Evolutionary conservation across 1,140 invertebrate genomes (phyloP).

Genomic region (Neuroterus valhalla): DNA sequence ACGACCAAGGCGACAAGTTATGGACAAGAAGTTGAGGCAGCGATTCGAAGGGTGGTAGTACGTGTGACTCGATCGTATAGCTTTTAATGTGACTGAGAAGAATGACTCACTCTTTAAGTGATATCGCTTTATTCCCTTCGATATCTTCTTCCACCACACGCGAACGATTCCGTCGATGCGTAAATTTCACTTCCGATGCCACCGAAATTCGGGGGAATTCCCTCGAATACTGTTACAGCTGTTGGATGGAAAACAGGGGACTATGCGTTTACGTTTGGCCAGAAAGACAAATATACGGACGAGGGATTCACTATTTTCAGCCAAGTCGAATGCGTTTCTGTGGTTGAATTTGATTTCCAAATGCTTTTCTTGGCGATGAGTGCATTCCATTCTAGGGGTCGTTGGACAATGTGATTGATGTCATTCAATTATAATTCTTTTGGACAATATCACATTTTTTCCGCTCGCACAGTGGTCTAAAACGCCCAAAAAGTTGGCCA

Average conservation of each 20-base stretch:
- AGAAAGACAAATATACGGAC: slow-evolving; percentile 27
- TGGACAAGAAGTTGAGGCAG: slow-evolving; percentile 22
- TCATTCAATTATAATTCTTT: slow-evolving; percentile 14
- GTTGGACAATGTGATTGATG: slow-evolving; percentile 1
- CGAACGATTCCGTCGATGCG: neutral
- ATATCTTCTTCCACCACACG: neutral
- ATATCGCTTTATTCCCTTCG: slow-evolving; percentile 29
- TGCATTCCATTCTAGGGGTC: neutral
- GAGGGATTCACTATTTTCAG: slow-evolving; percentile 18
- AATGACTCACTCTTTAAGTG: slow-evolving; percentile 37
- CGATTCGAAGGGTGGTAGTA: neutral
- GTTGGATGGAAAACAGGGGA: neutral
- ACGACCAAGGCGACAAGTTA: slow-evolving; percentile 37
- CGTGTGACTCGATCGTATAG: slow-evolving; percentile 4
- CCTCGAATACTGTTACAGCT: slow-evolving; percentile 40
- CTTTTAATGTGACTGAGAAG: slow-evolving; percentile 41
- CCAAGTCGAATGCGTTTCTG: neutral
- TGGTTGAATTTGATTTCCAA: neutral
- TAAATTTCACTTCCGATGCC: neutral
- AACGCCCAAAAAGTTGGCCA: too few species aligned
- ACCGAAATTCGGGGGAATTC: slow-evolving; percentile 18
- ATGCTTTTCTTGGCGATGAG: slow-evolving; percentile 12
- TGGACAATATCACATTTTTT: neutral
- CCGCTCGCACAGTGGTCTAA: neutral
- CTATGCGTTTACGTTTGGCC: slow-evolving; percentile 3